Base-by-base conservation (phyloP, 2,113 vertebrate species). In the Lophochroa leadbeateri region DNA sequence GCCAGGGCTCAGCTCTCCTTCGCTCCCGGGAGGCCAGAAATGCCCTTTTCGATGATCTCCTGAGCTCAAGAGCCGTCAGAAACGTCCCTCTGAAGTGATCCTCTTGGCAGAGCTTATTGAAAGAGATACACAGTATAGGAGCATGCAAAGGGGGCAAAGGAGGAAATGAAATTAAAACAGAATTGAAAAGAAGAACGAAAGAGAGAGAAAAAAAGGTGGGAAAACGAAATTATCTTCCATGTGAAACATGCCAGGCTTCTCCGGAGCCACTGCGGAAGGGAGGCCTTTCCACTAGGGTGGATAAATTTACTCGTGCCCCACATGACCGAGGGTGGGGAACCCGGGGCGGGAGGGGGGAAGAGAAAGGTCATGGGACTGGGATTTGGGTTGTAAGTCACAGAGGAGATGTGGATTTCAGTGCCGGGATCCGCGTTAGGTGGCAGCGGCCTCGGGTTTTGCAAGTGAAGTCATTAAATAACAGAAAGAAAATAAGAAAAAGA, bases 351-450 rank as follows among this genome's bases (percentile, higher is more conserved):
- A 61, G 53, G 53, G 47, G 63, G 29, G 3, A 27, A 84, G 82
- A 82, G 82, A 96, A 95, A 91, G 92, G 92, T 95, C 95, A 96
- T 87, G 94, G 77, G 96, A 95, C 65, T 95, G 95, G 93, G 94
- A 94, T 95, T 97, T 96, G 85, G 81, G 89, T 86, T 75, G 77
- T 88, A 96, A 96, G 37, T 92, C 94, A 93, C 82, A 93, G 91
- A 90, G 79, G 85, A 86, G 86, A 95, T 10, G 33, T 39, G 92
- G 92, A 90, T 94, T 96, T 95, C 90, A 88, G 63, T 35, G 88
- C 86, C 43, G 64, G 37, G 86, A 86, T 82, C 69, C 15, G 82
- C 43, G 65, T 94, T 96, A 92, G 94, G 91, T 92, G 85, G 82
- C 78, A 87, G 90, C 7, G 64, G 78, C 64, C 82, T 88, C 70